Base-by-base conservation (phyloP, 2,888 invertebrate species). In the Alviniconcha strummeri region DNA sequence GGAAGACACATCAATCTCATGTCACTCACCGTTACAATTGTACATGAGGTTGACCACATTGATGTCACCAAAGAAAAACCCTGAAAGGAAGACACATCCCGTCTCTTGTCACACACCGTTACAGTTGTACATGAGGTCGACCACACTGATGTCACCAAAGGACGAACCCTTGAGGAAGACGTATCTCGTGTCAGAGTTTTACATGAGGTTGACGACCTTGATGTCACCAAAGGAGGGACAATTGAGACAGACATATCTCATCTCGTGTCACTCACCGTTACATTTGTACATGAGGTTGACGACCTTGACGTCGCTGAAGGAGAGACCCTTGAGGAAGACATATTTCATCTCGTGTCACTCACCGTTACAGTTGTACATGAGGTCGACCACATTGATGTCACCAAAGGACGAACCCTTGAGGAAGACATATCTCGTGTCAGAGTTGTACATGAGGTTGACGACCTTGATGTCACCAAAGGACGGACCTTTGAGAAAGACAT, bases 281-380 rank as follows among this genome's bases (percentile, higher is more conserved):
- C 92, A 92, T 3, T 88, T 84, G 84, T 92, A 92, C 90, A 92
- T 90, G 19, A 88, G 85, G 86, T 91, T 92, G 60, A 91, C 90
- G 36, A 89, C 88, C 78, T 91, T 89, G n/a, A 91, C 3, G 82
- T 92, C 92, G 64, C 87, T 87, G 81, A 91, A 91, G 1, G 91
- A 87, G 76, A 91, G 83, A 67, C 90, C 90, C 82, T 91, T 92
- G 19, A 85, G 84, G 74, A 86, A 91, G 0, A 92, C 92, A 17
- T 36, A 84, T 1, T 91, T 91, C 52, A 36, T 36, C 36, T 36
- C 36, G 36, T 36, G 64, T 19, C 67, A 78, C 64, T 64, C 15
- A 64, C 64, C 15, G 64, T 64, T 86, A 83, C 92, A 92, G 1
- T 88, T 36, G 84, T 92, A 92, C 90, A 92, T 90, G 36, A 88